These are phyloP conservation scores for Spinus olivaceus DNA, from an alignment of 2,797 vertebrate species.

Conservation along the genomic window DNA sequence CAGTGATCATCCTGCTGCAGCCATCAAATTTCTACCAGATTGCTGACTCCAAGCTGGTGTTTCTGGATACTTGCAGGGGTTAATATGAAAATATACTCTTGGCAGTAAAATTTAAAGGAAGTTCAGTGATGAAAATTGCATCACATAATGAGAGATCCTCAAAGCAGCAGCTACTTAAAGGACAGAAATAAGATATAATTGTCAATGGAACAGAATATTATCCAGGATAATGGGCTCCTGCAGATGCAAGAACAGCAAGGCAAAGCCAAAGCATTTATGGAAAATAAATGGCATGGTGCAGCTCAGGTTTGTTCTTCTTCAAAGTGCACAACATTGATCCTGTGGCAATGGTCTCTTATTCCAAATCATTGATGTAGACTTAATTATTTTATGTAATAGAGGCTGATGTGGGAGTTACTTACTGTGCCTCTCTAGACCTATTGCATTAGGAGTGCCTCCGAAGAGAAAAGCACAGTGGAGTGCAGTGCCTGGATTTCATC, in stretches of 20 bases:
- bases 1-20: conserved; percentile 21
- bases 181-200: conserved; percentile 72
- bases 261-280: conserved; percentile 55
- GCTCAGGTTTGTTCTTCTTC: conserved; percentile 56
- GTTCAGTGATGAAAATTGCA: conserved; percentile 37
- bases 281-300: conserved; percentile 65
- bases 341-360: conserved; percentile 43
- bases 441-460: conserved; percentile 7
- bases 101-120: neutral
- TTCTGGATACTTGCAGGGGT: conserved; percentile 53
- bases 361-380: conserved; percentile 44
- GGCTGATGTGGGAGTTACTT: conserved; percentile 1
- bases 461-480: conserved; percentile 6
- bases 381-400: conserved; percentile 55
- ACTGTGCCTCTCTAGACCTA: neutral
- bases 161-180: conserved; percentile 53
- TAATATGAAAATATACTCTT: conserved; percentile 54
- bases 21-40: neutral
- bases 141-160: conserved; percentile 50
- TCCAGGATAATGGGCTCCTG: conserved; percentile 63
- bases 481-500: conserved; percentile 41
- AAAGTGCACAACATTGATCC: conserved; percentile 23
- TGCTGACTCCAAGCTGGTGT: neutral
- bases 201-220: conserved; percentile 62
- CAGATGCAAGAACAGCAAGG: conserved; percentile 58